These are phyloP conservation scores for Platichthys stellatus DNA, from an alignment of 2,113 vertebrate genomes.

Conservation along the genomic window DNA sequence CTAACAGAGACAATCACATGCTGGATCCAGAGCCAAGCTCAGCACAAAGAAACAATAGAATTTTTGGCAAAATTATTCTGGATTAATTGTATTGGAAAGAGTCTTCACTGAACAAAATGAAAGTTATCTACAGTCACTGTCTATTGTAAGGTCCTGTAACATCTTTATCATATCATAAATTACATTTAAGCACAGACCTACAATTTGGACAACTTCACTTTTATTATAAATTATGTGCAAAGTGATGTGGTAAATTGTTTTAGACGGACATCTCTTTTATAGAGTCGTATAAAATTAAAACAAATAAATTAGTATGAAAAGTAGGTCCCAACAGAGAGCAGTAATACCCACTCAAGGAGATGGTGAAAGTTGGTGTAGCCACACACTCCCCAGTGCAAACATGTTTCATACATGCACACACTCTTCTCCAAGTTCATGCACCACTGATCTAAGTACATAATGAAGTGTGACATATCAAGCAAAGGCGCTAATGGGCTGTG, in stretches of 20 bases:
- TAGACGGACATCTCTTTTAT: no score
- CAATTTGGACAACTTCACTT: not conserved
- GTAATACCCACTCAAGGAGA: not conserved
- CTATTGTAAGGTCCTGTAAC: constrained; percentile 4
- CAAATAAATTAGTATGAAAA: not conserved
- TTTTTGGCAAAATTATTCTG: not conserved
- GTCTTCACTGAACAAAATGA: constrained; percentile 17
- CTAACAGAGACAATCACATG: constrained; percentile 25
- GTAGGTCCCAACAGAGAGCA: not conserved
- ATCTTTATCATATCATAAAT: not conserved
- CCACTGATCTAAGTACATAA: constrained; percentile 76
- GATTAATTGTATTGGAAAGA: constrained; percentile 34
- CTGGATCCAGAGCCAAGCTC: constrained; percentile 30
- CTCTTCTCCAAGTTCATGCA: constrained; percentile 69
- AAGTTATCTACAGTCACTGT: constrained; percentile 17
- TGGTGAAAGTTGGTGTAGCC: constrained; percentile 32
- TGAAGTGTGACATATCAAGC: constrained; percentile 80
- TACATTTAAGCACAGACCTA: not conserved
- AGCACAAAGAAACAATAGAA: constrained; percentile 25
- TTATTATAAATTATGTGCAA: not conserved
- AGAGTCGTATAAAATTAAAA: not conserved
- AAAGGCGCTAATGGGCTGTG: constrained; percentile 77
- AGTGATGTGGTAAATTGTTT: not conserved
- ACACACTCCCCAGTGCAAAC: constrained; percentile 43
- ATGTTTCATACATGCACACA: constrained; percentile 50